Conservation (phyloP, 2,888 invertebrate genomes). For the Pterobdella sp. region DNA sequence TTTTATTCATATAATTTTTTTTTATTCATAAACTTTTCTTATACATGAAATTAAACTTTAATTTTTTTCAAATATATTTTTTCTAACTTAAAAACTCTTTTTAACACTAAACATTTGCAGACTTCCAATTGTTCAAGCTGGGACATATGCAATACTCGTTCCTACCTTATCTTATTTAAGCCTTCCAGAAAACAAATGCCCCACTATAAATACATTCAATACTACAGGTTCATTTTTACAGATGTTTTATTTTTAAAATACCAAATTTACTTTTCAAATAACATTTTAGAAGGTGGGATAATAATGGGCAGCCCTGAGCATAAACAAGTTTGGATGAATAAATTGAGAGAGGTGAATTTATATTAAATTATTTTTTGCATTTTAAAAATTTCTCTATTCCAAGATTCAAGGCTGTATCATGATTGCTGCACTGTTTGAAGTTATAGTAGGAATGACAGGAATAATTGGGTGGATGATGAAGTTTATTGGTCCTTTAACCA, state of each 20-base stretch:
- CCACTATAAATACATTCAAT: constrained; percentile 30
- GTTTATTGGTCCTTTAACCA: constrained; percentile 73
- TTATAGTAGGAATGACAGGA: constrained; percentile 64
- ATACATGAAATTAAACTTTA: background rate
- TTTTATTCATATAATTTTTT: constrained; percentile 2
- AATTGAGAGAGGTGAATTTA: constrained; percentile 43
- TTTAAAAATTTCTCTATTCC: background rate
- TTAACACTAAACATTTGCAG: constrained; percentile 36
- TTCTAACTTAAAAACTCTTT: background rate
- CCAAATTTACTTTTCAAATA: constrained; percentile 13
- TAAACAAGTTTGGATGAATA: constrained; percentile 43
- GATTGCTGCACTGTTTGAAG: constrained; percentile 67
- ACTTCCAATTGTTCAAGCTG: constrained; percentile 48
- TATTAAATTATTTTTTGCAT: background rate
- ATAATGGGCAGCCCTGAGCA: constrained; percentile 42
- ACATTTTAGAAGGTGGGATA: constrained; percentile 25
- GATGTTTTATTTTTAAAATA: constrained; percentile 15
- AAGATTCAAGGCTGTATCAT: constrained; percentile 72
- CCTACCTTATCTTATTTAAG: constrained; percentile 45
- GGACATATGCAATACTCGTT: constrained; percentile 45
- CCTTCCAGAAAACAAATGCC: constrained; percentile 41
- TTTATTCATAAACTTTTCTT: background rate
- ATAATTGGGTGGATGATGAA: constrained; percentile 66
- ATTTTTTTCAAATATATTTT: background rate
- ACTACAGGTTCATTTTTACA: constrained; percentile 16